Base-by-base conservation (phyloP, 2,797 vertebrate genomes). In the Fratercula arctica region DNA sequence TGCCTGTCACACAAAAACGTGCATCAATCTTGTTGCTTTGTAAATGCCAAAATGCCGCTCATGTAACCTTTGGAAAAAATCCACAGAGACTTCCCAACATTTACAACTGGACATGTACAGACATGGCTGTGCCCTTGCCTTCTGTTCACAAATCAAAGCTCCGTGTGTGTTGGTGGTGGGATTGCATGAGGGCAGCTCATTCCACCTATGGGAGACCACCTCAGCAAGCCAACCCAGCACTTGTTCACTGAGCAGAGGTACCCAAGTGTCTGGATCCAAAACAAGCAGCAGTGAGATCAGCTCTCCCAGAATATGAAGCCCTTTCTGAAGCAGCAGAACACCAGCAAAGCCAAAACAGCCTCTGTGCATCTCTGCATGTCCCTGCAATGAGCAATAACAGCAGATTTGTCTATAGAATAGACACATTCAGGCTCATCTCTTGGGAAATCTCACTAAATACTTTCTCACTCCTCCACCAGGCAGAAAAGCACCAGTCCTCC, bases 371-470 rank as follows among this genome's bases (percentile, higher is more conserved):
- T 33, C 12, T 70, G n/a, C 37, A 31, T 19, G 45, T 33, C 80
- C 77, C 77, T 90, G 72, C 84, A 89, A 87, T 19, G 11, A 95
- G 89, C 46, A 83, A 16, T 85, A 76, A 68, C 0, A 87, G 81
- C 64, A 83, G 45, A 75, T 72, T 70, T 66, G 84, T 93, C 83
- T 95, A 76, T 13, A 79, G 83, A 87, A 90, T 4, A 92, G 78
- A 80, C 18, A 7, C 29, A 85, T 69, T 43, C 84, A 83, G 64
- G 54, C 68, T 75, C 95, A 91, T 90, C 90, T 94, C 92, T 95
- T 84, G 91, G 89, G 96, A 97, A 95, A 94, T 87, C 87, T 96
- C 57, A 23, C 87, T 91, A 95, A 96, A 92, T 56, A 92, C 73
- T 94, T 81, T 93, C 94, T 92, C 94, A 92, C 87, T 91, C 89